Evolutionary conservation across 2,113 vertebrate genomes (phyloP).

Genomic region (Rhipidura dahli): DNA sequence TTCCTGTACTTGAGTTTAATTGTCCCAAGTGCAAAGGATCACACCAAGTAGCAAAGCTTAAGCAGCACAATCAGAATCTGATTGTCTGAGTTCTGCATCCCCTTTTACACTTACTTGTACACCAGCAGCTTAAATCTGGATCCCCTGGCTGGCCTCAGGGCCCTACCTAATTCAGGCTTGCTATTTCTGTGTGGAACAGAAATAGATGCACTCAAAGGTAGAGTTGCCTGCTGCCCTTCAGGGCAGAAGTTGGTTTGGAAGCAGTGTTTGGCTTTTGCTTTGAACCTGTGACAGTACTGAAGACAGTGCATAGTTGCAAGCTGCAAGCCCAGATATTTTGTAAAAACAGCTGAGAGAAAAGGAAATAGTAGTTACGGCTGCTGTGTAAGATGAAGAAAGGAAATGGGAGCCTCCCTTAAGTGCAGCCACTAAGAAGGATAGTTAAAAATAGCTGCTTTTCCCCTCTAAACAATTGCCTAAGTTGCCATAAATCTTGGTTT

Average conservation of each 20-base stretch:
- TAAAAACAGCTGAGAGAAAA: slow-evolving; percentile 5
- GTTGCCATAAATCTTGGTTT: neutral
- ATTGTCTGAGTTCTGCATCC: neutral
- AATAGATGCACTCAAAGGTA: slow-evolving; percentile 18
- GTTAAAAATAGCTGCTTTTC: slow-evolving; percentile 53
- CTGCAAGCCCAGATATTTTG: neutral
- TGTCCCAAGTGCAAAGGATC: neutral
- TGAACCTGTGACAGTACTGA: neutral
- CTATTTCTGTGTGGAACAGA: neutral
- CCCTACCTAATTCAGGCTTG: neutral
- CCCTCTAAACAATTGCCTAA: slow-evolving; percentile 20
- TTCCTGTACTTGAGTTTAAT: neutral
- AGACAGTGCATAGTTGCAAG: neutral
- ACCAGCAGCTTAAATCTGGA: neutral
- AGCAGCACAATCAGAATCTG: neutral
- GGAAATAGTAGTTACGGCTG: slow-evolving; percentile 5
- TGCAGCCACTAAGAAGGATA: neutral
- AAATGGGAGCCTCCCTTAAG: slow-evolving; percentile 60
- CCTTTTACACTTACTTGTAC: neutral
- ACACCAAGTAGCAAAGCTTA: neutral
- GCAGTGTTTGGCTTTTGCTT: neutral
- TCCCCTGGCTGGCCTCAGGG: neutral
- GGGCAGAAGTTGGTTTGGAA: neutral
- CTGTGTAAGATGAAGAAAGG: slow-evolving; percentile 35
- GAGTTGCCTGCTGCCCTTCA: neutral